These are phyloP conservation scores for Chrysaora quinquecirrha DNA, from an alignment of 30 jellyfish, hydroid and myxozoan genomes.

Conservation along the genomic window DNA sequence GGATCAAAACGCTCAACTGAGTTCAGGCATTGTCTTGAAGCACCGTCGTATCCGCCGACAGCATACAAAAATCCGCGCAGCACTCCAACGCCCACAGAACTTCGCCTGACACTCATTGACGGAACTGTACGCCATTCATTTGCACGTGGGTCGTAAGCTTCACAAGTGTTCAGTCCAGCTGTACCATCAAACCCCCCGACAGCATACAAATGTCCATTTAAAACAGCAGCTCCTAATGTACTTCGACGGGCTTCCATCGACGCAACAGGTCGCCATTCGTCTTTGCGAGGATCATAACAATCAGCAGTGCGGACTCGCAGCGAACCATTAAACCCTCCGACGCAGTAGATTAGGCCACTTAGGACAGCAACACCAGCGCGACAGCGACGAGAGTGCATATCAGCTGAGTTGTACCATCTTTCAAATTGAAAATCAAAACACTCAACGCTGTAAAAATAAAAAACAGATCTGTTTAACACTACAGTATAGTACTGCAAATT, in stretches of 20 bases:
- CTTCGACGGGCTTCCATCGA: constrained; percentile 99
- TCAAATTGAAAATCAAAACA: constrained; percentile 91
- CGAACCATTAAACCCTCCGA: constrained; percentile 97
- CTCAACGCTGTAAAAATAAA: constrained; percentile 87
- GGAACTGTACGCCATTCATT: constrained; percentile 93
- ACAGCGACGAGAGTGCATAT: constrained; percentile 97
- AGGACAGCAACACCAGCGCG: constrained; percentile 99
- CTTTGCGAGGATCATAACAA: constrained; percentile 90
- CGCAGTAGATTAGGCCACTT: constrained; percentile 91
- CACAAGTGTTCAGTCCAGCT: constrained; percentile 93
- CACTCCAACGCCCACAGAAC: constrained; percentile 99
- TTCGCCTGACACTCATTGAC: constrained; percentile 91
- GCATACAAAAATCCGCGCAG: constrained; percentile 86
- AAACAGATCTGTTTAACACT: too few relatives aligned
- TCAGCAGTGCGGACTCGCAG: constrained; percentile 97
- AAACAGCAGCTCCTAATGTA: constrained; percentile 97
- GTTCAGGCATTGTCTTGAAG: constrained; percentile 93
- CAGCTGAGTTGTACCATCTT: constrained; percentile 98
- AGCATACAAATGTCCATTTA: constrained; percentile 90
- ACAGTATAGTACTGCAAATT: too few relatives aligned
- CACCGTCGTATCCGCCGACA: constrained; percentile 99
- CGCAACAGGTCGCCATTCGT: constrained; percentile 98
- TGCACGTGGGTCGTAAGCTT: constrained; percentile 89
- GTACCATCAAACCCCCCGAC: constrained; percentile 99
- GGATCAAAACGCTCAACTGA: constrained; percentile 97